Conservation (phyloP, 2,797 vertebrate species). For the Borostomias antarcticus region DNA sequence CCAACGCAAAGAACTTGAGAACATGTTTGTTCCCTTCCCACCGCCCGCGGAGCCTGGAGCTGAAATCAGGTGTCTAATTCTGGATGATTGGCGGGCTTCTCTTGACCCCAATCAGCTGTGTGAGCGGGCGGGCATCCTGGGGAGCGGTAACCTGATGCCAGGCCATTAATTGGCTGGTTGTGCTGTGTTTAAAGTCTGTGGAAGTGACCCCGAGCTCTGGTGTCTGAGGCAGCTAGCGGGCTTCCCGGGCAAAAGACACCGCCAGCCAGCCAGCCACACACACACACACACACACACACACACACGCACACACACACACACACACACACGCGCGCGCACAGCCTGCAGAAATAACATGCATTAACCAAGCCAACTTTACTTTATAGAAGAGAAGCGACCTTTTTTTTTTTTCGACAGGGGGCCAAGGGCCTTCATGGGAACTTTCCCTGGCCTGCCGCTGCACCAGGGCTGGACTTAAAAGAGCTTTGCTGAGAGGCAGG, state of each 20-base stretch:
- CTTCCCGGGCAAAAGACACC: background rate
- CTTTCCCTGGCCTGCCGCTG: conserved; percentile 25
- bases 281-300: background rate
- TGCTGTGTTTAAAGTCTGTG: conserved; percentile 43
- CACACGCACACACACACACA: too few species aligned
- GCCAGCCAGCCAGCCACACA: too few species aligned
- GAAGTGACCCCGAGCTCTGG: conserved; percentile 39
- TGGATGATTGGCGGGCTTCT: conserved; percentile 54
- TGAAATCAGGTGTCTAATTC: conserved; percentile 31
- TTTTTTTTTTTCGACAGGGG: too few species aligned
- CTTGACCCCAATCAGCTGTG: conserved; percentile 55
- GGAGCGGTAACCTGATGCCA: conserved; percentile 33
- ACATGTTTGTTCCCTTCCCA: conserved; percentile 51
- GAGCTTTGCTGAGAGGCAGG: conserved; percentile 39
- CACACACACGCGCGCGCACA: too few species aligned
- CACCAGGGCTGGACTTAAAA: conserved; percentile 7
- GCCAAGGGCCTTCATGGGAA: background rate
- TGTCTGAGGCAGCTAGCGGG: conserved; percentile 13
- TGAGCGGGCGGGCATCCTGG: conserved; percentile 8
- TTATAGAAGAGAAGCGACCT: background rate
- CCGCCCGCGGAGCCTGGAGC: conserved; percentile 24
- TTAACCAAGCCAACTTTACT: background rate
- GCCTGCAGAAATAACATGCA: conserved; percentile 1
- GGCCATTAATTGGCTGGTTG: conserved; percentile 36
- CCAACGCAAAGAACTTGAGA: conserved; percentile 34